phyloP scores from a whole-genome alignment of 2,888 invertebrate species.

The Neocrepidodera transversa region DNA sequence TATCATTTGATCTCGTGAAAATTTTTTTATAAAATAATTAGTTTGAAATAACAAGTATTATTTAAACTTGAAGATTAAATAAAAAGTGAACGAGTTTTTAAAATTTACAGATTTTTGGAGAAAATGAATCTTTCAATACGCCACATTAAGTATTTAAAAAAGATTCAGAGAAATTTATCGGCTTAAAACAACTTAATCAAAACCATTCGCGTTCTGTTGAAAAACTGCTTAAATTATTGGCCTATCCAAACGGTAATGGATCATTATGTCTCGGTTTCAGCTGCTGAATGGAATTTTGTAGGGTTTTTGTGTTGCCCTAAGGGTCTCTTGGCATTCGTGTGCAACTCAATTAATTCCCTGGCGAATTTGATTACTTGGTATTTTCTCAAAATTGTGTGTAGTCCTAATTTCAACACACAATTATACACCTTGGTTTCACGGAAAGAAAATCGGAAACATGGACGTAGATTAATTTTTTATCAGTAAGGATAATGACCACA shows the following conservation, averaged over 20 bases:
- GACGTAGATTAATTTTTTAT: too few relatives aligned
- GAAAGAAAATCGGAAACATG: too few relatives aligned
- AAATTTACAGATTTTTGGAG: too few relatives aligned
- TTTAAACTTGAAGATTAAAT: too few relatives aligned
- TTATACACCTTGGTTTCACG: not conserved
- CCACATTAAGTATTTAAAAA: not conserved
- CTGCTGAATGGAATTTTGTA: constrained; percentile 4
- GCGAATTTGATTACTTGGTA: not conserved
- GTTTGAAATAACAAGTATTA: too few relatives aligned
- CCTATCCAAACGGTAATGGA: constrained; percentile 13
- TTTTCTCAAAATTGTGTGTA: constrained; percentile 5
- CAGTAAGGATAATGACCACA: too few relatives aligned
- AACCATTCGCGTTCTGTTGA: not conserved
- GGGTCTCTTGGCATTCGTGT: constrained; percentile 2
- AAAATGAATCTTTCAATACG: not conserved
- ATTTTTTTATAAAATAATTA: too few relatives aligned
- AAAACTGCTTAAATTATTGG: constrained; percentile 14
- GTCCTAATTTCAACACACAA: not conserved
- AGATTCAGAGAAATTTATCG: not conserved
- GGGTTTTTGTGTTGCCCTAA: constrained; percentile 1
- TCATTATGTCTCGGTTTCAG: constrained; percentile 6
- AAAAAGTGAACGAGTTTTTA: too few relatives aligned
- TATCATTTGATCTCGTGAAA: too few relatives aligned
- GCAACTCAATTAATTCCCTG: not conserved
- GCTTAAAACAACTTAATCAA: constrained; percentile 2